Evolutionary conservation across 2,797 vertebrate genomes (phyloP), one percentile per base, ranked within the genome.

Genomic region (Myripristis murdjan): DNA sequence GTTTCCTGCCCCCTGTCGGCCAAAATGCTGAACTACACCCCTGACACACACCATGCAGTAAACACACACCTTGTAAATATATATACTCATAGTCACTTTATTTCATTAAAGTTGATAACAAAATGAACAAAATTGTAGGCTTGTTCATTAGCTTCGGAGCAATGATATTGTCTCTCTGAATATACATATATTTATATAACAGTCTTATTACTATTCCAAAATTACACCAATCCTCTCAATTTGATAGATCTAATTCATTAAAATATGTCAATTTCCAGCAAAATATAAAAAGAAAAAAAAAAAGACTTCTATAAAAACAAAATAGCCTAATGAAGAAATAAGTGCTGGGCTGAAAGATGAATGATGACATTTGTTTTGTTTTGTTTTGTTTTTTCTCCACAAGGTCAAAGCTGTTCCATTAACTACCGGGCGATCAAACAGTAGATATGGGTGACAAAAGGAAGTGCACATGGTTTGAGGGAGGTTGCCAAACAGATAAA

Each of bases 151-250:
- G 43, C 33, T 41, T 86, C 84, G 83, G 84, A 90, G 86, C 87
- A 91, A 74, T 78, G 61, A 77, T 76, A 84, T 67, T 60, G 53
- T 75, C 58, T 64, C 75, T 92, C 86, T 89, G 72, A 85, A 91
- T 90, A 89, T 89, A 90, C 79, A 89, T 85, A 82, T 83, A 83
- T 37, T 75, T 85, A 83, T 58, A 87, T 89, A 93, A 94, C 90
- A 94, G 90, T 91, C 86, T 23, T 83, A 73, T 74, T 87, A 88
- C 58, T 72, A 70, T 79, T 75, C 81, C 24, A 84, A 88, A 88
- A 79, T 80, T 58, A 87, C 84, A 90, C 53, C 68, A 68, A 77
- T 28, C 18, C 20, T 73, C 61, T 84, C 18, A 83, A 23, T 74
- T 75, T 47, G 57, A 79, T 68, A 81, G 44, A 70, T 63, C 44